Percentiles rank a stretch among this genome's conserved stretches.
Evolutionary conservation across 2,888 invertebrate species (phyloP).

Genomic region (Aphodius sticticus): DNA sequence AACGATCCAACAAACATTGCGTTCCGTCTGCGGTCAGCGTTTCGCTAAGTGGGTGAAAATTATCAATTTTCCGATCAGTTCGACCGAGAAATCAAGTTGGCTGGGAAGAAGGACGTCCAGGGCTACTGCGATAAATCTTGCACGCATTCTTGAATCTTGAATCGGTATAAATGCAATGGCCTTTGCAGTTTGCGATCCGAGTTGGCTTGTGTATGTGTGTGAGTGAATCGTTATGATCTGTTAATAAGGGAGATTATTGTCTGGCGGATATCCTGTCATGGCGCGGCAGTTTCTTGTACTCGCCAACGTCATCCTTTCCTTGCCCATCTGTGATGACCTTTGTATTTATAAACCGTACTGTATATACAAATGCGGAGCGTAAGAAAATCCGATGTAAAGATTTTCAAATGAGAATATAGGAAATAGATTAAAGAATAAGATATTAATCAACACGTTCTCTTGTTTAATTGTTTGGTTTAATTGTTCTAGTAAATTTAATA

Average conservation of each 20-base stretch:
- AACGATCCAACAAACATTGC: neutral
- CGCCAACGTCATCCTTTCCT: neutral
- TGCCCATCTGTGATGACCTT: neutral
- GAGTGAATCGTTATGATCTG: neutral
- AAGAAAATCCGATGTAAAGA: too few relatives aligned
- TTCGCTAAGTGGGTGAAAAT: constrained; percentile 4
- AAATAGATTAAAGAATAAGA: too few relatives aligned
- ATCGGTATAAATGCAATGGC: neutral
- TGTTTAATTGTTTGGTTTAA: too few relatives aligned
- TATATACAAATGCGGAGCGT: too few relatives aligned
- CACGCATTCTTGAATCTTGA: neutral
- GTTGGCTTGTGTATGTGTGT: neutral
- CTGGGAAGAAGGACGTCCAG: constrained; percentile 4
- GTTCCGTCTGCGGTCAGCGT: neutral
- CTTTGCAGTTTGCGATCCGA: neutral
- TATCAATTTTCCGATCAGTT: neutral
- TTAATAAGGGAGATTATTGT: constrained; percentile 19
- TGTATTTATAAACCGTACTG: too few relatives aligned
- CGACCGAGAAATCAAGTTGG: neutral
- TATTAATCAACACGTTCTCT: too few relatives aligned
- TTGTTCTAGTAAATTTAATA: too few relatives aligned
- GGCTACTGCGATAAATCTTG: neutral
- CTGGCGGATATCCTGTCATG: constrained; percentile 25
- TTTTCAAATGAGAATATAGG: too few relatives aligned
- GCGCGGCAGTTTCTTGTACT: neutral